Evolutionary conservation across 1,140 invertebrate genomes (phyloP), one percentile per base, ranked within the genome.

Genomic region (Lepeophtheirus salmonis): DNA sequence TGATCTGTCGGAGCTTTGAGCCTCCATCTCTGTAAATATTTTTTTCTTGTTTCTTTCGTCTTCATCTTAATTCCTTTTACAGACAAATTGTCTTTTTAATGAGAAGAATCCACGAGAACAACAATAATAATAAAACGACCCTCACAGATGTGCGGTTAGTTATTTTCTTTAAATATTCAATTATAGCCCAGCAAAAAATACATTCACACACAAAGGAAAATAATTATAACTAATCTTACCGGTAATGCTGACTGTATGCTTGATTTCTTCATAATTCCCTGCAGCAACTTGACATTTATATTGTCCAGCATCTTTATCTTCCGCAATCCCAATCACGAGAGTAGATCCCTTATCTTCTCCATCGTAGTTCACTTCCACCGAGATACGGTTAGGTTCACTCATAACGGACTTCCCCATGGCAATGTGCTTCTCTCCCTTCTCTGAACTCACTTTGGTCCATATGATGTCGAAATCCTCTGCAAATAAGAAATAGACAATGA

Each of bases 271-370:
- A 26, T 25, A 17, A 16, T 50, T 30, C 20, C 2, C 16, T 26
- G 23, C 17, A 21, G 20, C 55, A 13, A 57, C 17, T 16, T 26
- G 23, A 21, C 55, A 57, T 14, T 23, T 41, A 20, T 57, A 57
- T 48, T 57, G 55, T 14, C 55, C 55, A 10, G 55, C 55, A 41
- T 57, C 55, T n/a, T 57, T 17, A 12, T 57, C 55, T 48, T 57
- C 55, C 2, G 55, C 55, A 21, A 57, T 17, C 13, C 26, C 26
- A 16, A 57, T 57, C 13, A 57, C 55, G n/a, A 57, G 26, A 3
- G 55, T 57, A 23, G 55, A 57, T 25, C 55, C 52, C 17, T 30
- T 24, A 20, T 57, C 20, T 17, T 20, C 22, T 17, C 55, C 55
- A 1, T 57, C 55, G 4, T 41, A 26, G 3, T 17, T 41, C 13